These are phyloP conservation scores for Diabrotica undecimpunctata DNA, from an alignment of 1,140 invertebrate species.

Conservation along the genomic window DNA sequence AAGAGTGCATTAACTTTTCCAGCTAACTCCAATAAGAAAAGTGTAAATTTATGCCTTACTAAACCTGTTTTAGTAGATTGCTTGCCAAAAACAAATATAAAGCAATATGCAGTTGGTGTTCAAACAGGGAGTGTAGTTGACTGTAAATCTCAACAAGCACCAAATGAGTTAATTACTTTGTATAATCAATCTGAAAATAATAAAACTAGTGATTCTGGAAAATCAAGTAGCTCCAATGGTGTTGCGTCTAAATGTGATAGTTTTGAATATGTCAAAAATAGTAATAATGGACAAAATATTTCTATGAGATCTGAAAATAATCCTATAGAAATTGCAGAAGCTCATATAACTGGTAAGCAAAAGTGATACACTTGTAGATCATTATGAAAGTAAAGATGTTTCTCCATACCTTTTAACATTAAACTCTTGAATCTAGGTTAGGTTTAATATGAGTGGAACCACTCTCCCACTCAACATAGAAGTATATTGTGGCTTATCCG, in stretches of 20 bases:
- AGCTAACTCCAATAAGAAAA: conserved; percentile 18
- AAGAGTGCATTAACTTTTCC: too few species aligned
- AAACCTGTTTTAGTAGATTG: conserved; percentile 38
- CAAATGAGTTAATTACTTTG: not conserved
- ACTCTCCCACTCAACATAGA: too few species aligned
- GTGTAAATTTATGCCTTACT: conserved; percentile 31
- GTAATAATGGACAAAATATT: not conserved
- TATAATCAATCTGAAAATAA: not conserved
- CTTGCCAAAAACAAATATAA: conserved; percentile 27
- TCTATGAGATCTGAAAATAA: too few species aligned
- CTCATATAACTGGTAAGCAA: too few species aligned
- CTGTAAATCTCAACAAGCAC: not conserved
- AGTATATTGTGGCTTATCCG: too few species aligned
- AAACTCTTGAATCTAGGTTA: too few species aligned
- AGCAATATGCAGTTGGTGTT: conserved; percentile 23
- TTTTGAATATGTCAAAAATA: conserved; percentile 34
- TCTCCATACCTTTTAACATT: too few species aligned
- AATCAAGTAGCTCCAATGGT: conserved; percentile 2
- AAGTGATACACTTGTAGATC: too few species aligned
- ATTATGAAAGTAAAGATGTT: too few species aligned
- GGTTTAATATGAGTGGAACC: too few species aligned
- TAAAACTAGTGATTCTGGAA: not conserved
- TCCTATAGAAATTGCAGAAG: too few species aligned
- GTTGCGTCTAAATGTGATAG: conserved; percentile 32
- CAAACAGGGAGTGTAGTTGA: conserved; percentile 27